phyloP scores from a whole-genome alignment of 1,140 invertebrate species.

The Drosophila sproati region DNA sequence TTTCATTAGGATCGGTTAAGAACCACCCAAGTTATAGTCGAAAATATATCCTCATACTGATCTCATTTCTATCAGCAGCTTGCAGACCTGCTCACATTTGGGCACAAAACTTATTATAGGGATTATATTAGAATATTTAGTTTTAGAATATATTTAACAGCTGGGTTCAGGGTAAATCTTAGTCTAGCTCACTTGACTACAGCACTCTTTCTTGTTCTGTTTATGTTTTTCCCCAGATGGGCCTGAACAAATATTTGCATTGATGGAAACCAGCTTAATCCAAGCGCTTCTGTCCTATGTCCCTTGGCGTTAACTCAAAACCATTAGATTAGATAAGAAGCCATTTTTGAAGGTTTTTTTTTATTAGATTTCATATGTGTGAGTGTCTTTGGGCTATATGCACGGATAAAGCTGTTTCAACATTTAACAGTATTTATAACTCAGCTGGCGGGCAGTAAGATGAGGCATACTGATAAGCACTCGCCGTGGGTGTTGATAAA shows the following conservation, averaged over 20 bases:
- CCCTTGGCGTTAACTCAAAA: slow-evolving; percentile 19
- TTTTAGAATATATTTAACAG: no score
- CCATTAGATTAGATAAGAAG: slow-evolving; percentile 28
- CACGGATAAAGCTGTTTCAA: not conserved
- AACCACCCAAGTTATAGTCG: no score
- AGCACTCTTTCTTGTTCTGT: not conserved
- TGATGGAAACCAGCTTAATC: slow-evolving; percentile 13
- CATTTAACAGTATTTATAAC: slow-evolving; percentile 35
- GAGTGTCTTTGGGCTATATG: not conserved
- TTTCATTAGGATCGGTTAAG: no score
- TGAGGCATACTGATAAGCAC: slow-evolving; percentile 2
- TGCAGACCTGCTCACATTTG: no score
- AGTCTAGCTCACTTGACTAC: not conserved
- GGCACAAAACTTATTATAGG: no score
- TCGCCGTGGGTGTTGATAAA: slow-evolving; percentile 20
- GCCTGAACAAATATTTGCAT: slow-evolving; percentile 6
- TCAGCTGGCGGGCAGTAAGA: slow-evolving; percentile 9
- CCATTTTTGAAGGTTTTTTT: slow-evolving; percentile 42
- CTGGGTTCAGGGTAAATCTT: not conserved
- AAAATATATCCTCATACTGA: no score
- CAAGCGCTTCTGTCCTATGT: slow-evolving; percentile 8
- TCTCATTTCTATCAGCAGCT: no score
- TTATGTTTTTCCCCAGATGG: not conserved
- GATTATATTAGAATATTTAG: no score
- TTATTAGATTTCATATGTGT: slow-evolving; percentile 15